These are phyloP conservation scores for Atta cephalotes DNA, from an alignment of 1,140 invertebrate species.

Conservation along the genomic window DNA sequence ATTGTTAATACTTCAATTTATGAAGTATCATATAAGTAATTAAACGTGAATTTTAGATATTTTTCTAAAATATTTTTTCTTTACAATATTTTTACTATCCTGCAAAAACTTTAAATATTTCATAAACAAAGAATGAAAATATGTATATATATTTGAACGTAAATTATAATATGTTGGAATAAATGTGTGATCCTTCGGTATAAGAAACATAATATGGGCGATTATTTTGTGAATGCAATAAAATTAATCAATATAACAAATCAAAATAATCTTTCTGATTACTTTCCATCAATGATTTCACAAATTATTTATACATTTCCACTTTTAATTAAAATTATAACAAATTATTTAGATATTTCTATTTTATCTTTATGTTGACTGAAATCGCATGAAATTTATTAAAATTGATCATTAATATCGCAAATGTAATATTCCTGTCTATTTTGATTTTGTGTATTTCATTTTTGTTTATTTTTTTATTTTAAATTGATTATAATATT, in stretches of 20 bases:
- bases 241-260: conserved; percentile 13
- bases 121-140: neutral
- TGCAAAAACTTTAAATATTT: neutral
- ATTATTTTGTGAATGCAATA: neutral
- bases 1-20: neutral
- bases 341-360: neutral
- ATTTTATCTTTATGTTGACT: neutral
- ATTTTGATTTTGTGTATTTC: neutral
- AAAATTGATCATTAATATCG: neutral
- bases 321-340: neutral
- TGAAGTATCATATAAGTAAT: neutral
- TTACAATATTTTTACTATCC: neutral
- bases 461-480: neutral
- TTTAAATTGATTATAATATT: conserved; percentile 1
- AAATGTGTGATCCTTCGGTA: neutral
- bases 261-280: neutral
- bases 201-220: neutral
- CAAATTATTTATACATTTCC: neutral
- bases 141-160: neutral
- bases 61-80: neutral
- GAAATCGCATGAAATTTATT: neutral
- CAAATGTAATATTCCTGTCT: neutral
- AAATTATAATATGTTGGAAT: neutral
- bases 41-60: neutral
- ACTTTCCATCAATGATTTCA: neutral